Evolutionary conservation across 2,797 vertebrate species (phyloP), one percentile per base, ranked within the genome.

Genomic region (Naso thynnoides): DNA sequence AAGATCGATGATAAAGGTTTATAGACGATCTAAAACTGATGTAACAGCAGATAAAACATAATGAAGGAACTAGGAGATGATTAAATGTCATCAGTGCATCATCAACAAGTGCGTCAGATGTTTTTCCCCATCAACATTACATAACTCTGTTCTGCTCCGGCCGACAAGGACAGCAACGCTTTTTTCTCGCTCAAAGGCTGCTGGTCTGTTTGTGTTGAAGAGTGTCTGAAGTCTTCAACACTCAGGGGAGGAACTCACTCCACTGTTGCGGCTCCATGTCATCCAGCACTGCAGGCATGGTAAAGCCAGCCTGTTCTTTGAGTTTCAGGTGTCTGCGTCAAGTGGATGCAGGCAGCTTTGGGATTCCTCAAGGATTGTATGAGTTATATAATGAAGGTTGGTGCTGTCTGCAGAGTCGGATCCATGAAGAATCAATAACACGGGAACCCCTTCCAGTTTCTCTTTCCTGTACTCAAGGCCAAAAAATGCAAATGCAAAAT

Each of bases 241-340:
- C 83, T 69, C 73, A 5, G 36, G 70, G 78, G 84, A 82, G 19
- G 50, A 41, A 49, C 70, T 70, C 62, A 8, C 61, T 81, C 39
- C 66, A 42, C 61, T 52, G 81, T 75, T 65, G 74, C 11, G 8
- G 70, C 76, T 79, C 41, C 62, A 50, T 81, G 81, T 70, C 79
- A 82, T 60, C 73, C 67, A 68, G 23, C 79, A 50, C 88, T 68
- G 79, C 75, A 85, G 85, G 78, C 78, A 39, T 41, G 79, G 75
- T 18, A 54, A 49, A 70, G 48, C 42, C 8, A 21, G 58, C 19
- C 63, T 4, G 2, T 26, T 76, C 65, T 80, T 71, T 72, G 54
- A 76, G 53, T 54, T 82, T 66, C 45, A 74, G 70, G 70, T 55
- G 78, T 79, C 79, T 81, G 54, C 48, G 55, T 64, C 48, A 33